These are phyloP conservation scores for Microctonus aethiopoides DNA, from an alignment of 2,888 invertebrate species.

Conservation along the genomic window DNA sequence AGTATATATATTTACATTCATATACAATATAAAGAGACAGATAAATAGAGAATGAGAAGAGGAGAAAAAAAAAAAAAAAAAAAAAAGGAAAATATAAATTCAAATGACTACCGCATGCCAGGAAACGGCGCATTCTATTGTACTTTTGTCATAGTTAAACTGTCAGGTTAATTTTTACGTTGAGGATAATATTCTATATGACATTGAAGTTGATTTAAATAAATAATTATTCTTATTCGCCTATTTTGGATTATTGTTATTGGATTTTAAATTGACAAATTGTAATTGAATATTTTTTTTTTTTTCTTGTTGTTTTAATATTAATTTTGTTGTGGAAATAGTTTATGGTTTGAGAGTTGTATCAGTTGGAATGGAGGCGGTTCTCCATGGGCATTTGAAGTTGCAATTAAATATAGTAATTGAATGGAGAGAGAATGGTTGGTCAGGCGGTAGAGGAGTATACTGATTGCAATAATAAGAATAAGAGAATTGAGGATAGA, in stretches of 20 bases:
- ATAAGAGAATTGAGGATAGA: background rate
- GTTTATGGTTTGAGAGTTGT: too few species aligned
- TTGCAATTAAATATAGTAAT: slow-evolving; percentile 63
- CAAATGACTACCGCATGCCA: slow-evolving; percentile 47
- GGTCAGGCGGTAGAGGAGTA: slow-evolving; percentile 50
- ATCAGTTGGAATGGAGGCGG: slow-evolving; percentile 2
- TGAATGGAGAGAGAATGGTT: slow-evolving; percentile 59
- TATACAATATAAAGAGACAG: slow-evolving; percentile 27
- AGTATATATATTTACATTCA: too few species aligned
- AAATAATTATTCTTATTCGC: background rate
- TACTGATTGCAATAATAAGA: slow-evolving; percentile 53
- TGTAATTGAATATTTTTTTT: background rate
- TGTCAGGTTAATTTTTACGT: slow-evolving; percentile 57
- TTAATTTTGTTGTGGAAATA: background rate
- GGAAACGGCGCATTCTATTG: slow-evolving; percentile 66
- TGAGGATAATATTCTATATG: background rate
- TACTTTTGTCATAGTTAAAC: slow-evolving; percentile 66
- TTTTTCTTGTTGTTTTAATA: background rate
- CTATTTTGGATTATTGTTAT: background rate
- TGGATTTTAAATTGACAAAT: background rate
- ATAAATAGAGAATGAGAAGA: slow-evolving; percentile 34
- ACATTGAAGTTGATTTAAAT: background rate
- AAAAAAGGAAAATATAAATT: too few species aligned
- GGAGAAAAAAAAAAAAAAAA: slow-evolving; percentile 39
- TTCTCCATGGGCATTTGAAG: background rate